phyloP scores from a whole-genome alignment of 2,888 invertebrate species.

The Ormia ochracea region DNA sequence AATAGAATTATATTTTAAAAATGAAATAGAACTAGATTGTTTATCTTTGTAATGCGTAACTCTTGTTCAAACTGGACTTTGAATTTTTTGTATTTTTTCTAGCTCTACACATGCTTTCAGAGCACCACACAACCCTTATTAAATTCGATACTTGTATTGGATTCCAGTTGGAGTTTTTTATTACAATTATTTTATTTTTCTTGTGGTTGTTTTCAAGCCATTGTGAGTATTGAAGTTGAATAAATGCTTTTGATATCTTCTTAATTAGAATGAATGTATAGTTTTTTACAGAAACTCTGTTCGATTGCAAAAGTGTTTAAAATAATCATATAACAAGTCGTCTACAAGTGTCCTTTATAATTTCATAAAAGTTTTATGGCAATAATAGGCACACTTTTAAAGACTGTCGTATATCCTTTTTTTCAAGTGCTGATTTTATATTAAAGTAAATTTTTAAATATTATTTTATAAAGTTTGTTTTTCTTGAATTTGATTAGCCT shows the following conservation, averaged over 20 bases:
- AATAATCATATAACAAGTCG: neutral
- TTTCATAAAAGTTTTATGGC: neutral
- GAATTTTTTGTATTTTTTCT: neutral
- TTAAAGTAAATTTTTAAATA: no score
- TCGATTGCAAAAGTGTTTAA: neutral
- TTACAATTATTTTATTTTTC: neutral
- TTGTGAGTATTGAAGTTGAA: neutral
- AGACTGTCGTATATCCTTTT: neutral
- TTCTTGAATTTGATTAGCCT: no score
- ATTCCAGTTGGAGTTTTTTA: constrained; percentile 4
- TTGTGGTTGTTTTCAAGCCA: neutral
- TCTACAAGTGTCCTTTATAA: neutral
- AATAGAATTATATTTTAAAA: constrained; percentile 28
- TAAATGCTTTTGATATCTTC: constrained; percentile 3
- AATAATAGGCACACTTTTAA: neutral
- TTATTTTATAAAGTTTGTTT: no score
- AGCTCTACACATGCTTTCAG: neutral
- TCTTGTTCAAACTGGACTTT: constrained; percentile 30
- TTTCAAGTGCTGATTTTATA: no score
- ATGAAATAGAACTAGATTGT: neutral
- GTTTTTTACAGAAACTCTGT: neutral
- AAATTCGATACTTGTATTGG: neutral
- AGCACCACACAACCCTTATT: constrained; percentile 28
- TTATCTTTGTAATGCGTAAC: neutral
- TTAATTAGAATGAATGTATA: neutral